Evolutionary conservation across 64 coral and sea anemone species (phyloP).

Genomic region (Dendronephthya gigantea): DNA sequence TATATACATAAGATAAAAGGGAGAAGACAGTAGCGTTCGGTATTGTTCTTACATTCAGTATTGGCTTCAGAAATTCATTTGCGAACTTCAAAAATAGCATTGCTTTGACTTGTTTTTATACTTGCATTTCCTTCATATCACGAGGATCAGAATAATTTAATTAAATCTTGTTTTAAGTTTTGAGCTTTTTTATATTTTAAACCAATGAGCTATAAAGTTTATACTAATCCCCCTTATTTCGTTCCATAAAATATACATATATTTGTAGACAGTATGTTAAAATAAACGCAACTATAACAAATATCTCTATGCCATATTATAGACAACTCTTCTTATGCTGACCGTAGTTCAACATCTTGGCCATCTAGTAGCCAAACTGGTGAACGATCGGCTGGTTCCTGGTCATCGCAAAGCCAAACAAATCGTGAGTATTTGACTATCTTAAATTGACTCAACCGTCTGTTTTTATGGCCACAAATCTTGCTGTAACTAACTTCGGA

Average conservation of each 20-base stretch:
- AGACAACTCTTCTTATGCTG: neutral
- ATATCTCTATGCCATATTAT: neutral
- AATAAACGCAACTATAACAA: neutral
- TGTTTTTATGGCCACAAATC: neutral
- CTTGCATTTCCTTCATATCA: neutral
- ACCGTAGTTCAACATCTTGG: conserved; percentile 13
- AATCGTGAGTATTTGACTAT: neutral
- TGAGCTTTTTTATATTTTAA: too few relatives aligned
- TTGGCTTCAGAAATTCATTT: neutral
- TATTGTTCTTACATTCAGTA: neutral
- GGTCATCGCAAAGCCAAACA: conserved; percentile 2
- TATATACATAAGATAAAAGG: neutral
- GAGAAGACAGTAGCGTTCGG: neutral
- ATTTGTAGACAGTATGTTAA: too few relatives aligned
- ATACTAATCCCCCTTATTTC: too few relatives aligned
- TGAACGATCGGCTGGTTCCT: neutral
- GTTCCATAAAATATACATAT: too few relatives aligned
- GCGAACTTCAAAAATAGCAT: neutral
- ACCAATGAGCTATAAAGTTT: too few relatives aligned
- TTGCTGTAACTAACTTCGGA: neutral
- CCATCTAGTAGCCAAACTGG: conserved; percentile 2
- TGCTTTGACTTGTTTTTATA: neutral
- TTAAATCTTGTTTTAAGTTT: too few relatives aligned
- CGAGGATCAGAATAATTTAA: neutral
- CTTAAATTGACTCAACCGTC: neutral